Conservation (phyloP, 2,888 invertebrate species). For the Plemyria rubiginata region DNA sequence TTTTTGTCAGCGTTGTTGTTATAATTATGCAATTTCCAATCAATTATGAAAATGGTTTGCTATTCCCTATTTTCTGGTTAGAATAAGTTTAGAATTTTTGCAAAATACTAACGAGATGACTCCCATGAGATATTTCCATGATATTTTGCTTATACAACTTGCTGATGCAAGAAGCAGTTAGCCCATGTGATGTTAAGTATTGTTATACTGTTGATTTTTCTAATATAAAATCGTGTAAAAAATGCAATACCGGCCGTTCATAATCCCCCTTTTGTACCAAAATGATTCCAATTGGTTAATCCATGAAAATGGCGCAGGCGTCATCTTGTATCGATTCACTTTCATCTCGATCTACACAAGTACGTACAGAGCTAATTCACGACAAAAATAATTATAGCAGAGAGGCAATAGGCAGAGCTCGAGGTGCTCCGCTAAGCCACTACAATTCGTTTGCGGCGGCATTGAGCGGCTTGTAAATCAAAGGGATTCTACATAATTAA, state of each 20-base stretch:
- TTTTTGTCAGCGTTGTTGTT: too few relatives aligned
- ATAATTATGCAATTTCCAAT: too few relatives aligned
- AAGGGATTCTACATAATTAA: constrained; percentile 84
- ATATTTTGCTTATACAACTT: too few relatives aligned
- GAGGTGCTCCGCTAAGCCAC: constrained; percentile 79
- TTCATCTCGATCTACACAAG: constrained; percentile 73
- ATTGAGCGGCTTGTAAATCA: constrained; percentile 83
- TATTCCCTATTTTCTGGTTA: too few relatives aligned
- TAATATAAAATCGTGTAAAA: too few relatives aligned
- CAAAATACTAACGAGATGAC: too few relatives aligned
- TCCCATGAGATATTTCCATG: too few relatives aligned
- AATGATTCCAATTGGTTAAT: constrained; percentile 64
- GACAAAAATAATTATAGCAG: constrained; percentile 82
- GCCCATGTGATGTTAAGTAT: too few relatives aligned
- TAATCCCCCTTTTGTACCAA: constrained; percentile 35
- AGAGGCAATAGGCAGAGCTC: constrained; percentile 66
- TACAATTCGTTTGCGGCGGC: constrained; percentile 82
- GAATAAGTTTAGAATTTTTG: too few relatives aligned
- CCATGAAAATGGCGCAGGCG: constrained; percentile 70
- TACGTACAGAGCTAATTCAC: constrained; percentile 56
- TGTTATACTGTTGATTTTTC: too few relatives aligned
- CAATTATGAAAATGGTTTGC: too few relatives aligned
- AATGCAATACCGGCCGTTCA: background rate
- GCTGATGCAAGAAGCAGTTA: too few relatives aligned
- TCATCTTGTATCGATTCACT: constrained; percentile 75